These are phyloP conservation scores for Pachydiplax longipennis DNA, from an alignment of 2,888 invertebrate species.

Conservation along the genomic window DNA sequence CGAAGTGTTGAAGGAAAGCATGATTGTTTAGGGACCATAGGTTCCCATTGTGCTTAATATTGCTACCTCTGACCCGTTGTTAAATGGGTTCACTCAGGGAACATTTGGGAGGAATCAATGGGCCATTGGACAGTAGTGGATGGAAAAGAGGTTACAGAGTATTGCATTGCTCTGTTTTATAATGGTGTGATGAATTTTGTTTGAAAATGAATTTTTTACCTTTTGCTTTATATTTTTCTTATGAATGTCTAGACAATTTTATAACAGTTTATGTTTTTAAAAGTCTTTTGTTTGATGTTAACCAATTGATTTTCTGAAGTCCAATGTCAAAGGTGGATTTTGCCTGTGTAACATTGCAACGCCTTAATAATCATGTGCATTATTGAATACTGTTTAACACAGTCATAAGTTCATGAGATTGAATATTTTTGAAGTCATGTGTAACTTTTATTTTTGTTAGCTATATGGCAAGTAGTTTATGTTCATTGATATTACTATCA, in stretches of 20 bases:
- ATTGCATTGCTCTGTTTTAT: background rate
- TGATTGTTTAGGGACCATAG: conserved; percentile 12
- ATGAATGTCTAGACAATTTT: conserved; percentile 19
- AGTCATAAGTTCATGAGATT: conserved; percentile 1
- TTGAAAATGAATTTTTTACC: background rate
- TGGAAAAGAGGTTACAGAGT: background rate
- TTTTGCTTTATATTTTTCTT: background rate
- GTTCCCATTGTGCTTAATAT: background rate
- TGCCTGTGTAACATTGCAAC: conserved; percentile 36
- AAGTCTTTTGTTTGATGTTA: conserved; percentile 34
- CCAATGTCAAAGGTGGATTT: conserved; percentile 35
- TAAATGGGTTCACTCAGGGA: conserved; percentile 20
- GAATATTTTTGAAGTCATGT: conserved; percentile 4
- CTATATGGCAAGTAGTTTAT: conserved; percentile 35
- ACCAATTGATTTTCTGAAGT: background rate
- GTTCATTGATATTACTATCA: conserved; percentile 29
- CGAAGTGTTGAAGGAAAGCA: background rate
- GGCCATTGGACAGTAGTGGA: background rate
- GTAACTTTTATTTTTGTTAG: conserved; percentile 38
- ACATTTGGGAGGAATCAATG: background rate
- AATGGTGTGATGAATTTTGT: conserved; percentile 31
- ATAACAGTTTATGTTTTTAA: conserved; percentile 19
- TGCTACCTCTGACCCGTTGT: conserved; percentile 28
- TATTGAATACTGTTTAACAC: conserved; percentile 22
- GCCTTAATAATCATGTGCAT: background rate